Evolutionary conservation across 2,113 vertebrate genomes (phyloP), one percentile per base, ranked within the genome.

Genomic region (Anhinga rufa): DNA sequence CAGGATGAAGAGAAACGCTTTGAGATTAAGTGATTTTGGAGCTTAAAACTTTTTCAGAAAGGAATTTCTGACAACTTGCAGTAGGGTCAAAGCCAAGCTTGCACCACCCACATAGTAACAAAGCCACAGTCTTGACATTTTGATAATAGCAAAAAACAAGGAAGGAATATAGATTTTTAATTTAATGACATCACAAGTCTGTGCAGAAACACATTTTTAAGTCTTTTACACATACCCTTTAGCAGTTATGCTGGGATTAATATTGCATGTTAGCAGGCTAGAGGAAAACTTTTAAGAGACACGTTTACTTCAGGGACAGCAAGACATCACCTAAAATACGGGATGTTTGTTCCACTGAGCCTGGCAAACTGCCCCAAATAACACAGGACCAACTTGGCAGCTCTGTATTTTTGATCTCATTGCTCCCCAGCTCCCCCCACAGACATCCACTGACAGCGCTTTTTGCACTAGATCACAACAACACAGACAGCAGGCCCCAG

Each of bases 21-120:
- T 6, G 6, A 83, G 55, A 66, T 18, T 6, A 57, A n/a, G 22
- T 0, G 2, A 42, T 17, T 80, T 76, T 1, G 0, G 62, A 88
- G 14, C 9, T 79, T 22, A 36, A 64, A 79, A 44, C 0, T 2
- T 36, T 70, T 88, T 92, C 64, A 80, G 31, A 57, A 77, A 72
- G 44, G 34, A 34, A 57, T 57, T 79, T 65, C n/a, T 65, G 44
- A 72, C 16, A 72, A 42, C 13, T 90, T 20, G 2, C 2, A 0
- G 31, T 74, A 80, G 31, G 24, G 28, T 46, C 8, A 2, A 80
- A 88, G 71, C 31, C 49, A 69, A 74, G 62, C 28, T 82, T n/a
- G 40, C 9, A 61, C 6, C 0, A 0, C 36, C 19, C 9, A 1
- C 9, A 1, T 29, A 46, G 36, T 62, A 83, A 42, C 25, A 92